Conservation (phyloP, 2,113 vertebrate genomes). For the Ondatra zibethicus region DNA sequence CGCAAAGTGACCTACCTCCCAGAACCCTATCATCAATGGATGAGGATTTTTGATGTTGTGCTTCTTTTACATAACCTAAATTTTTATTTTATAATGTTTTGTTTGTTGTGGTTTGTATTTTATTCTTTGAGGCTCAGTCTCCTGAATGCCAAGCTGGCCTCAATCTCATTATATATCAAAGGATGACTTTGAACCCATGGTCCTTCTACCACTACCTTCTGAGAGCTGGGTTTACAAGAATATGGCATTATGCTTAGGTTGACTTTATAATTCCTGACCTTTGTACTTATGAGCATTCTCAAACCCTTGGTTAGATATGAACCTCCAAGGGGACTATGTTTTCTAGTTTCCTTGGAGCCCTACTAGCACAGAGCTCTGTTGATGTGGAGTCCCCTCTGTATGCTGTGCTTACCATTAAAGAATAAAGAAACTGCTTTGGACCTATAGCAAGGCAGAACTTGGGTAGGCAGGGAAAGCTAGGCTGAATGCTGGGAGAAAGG, state of each 20-base stretch:
- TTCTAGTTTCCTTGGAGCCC: neutral
- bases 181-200: too few species aligned
- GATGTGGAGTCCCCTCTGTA: too few species aligned
- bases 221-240: neutral
- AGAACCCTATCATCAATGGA: neutral
- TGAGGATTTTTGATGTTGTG: neutral
- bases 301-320: neutral
- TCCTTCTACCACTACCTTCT: neutral
- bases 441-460: too few species aligned
- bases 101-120: neutral
- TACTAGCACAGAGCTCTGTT: neutral
- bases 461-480: too few species aligned
- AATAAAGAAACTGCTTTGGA: too few species aligned
- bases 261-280: neutral
- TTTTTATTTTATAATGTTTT: neutral
- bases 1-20: neutral
- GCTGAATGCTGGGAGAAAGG: too few species aligned
- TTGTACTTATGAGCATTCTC: neutral
- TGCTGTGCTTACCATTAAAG: too few species aligned
- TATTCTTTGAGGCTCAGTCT: neutral
- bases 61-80: conserved; percentile 13
- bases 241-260: neutral
- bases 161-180: neutral
- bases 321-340: neutral
- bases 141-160: neutral